Evolutionary conservation across 2,113 vertebrate species (phyloP).

Genomic region (Ursus arctos): DNA sequence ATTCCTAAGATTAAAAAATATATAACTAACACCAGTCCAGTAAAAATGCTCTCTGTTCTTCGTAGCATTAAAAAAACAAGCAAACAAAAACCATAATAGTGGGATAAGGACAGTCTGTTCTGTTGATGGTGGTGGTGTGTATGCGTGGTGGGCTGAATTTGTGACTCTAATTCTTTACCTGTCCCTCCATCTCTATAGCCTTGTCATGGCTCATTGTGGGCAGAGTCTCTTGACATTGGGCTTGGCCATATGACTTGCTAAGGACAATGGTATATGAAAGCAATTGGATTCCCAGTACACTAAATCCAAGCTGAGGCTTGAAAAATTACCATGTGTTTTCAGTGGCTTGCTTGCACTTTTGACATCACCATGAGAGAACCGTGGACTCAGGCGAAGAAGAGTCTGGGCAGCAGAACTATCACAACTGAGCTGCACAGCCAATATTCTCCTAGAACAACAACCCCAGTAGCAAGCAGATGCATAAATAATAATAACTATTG

Average conservation of each 20-base stretch:
- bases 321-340: background rate
- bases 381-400: fast-evolving
- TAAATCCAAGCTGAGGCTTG: background rate
- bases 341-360: background rate
- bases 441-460: background rate
- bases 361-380: background rate
- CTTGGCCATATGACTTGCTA: background rate
- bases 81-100: background rate
- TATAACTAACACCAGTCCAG: fast-evolving
- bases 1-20: background rate
- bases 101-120: background rate
- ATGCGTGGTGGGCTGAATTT: background rate
- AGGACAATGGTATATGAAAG: background rate
- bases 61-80: background rate
- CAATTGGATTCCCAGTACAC: background rate
- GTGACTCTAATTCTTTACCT: background rate
- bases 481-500: background rate
- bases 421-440: background rate
- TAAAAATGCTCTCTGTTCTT: background rate
- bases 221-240: no score
- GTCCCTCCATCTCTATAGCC: fast-evolving
- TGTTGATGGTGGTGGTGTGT: background rate
- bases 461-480: background rate
- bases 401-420: background rate
- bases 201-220: background rate